Evolutionary conservation across 2,888 invertebrate species (phyloP), one percentile per base, ranked within the genome.

Genomic region (Eupithecia centaureata): DNA sequence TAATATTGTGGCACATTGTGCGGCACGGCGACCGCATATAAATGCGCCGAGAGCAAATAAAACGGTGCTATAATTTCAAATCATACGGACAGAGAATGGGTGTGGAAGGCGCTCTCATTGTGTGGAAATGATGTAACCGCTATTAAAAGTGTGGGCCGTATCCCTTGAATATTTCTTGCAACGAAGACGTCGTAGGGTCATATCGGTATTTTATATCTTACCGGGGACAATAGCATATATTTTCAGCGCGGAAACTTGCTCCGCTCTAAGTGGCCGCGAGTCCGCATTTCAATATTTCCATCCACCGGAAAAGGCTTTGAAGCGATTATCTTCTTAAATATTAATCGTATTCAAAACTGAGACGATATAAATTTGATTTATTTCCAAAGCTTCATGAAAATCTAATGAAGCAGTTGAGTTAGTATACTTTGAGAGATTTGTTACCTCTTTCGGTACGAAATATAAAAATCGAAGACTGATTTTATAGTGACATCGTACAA

Each of bases 51-150:
- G 92, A 92, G 91, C 93, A 92, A 92, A 93, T 92, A 93, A 93
- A 93, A 92, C 88, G 91, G 92, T 92, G 93, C 92, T 92, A 93
- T 92, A 93, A 93, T 93, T 92, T 93, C 93, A 93, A 93, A 93
- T 93, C 93, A 92, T 93, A 92, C 90, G 92, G 92, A 93, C 93
- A 92, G 92, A 93, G 93, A 93, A 92, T 93, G 93, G 93, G 93
- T 92, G 93, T 93, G 93, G 93, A 93, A 91, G 90, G 89, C 90
- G 90, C 86, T 91, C 91, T 92, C 92, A 93, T 93, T 93, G 93
- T 93, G 93, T 93, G 93, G 93, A 93, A 93, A 93, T 93, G 91
- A 92, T 93, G 93, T 92, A 92, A 92, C 92, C 90, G 86, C 93
- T 92, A 93, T 93, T 92, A 93, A 92, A 92, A 93, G 93, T 93